Base-by-base conservation (phyloP, 2,888 invertebrate genomes). In the Tupiocoris notatus region DNA sequence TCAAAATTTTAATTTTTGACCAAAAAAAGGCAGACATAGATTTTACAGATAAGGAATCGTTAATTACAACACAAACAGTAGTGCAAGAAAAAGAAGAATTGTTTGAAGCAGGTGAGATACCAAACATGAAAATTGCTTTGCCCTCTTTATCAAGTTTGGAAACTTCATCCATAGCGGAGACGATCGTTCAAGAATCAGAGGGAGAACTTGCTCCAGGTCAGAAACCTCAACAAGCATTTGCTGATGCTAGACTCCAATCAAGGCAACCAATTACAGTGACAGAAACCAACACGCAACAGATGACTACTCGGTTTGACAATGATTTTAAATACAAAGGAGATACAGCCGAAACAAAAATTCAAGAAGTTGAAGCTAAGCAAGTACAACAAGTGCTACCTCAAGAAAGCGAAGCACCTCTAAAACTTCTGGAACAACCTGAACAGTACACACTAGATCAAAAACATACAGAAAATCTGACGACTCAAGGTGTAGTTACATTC, bases 141-240 rank as follows among this genome's bases (percentile, higher is more conserved):
- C 81, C 83, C 1, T 82, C 82, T 1, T 84, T 91, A 79, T 85
- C 86, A 64, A 85, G 87, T 65, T 83, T 91, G 71, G 88, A 89
- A 82, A 84, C 86, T 61, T 88, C 88, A 80, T 88, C 88, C 81
- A 82, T 86, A 24, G 86, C 87, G 6, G 86, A 88, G 80, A 86
- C 89, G 0, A 82, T 88, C n/a, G 82, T 89, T 7, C 89, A 91
- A 83, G 92, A 92, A 84, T 87, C 88, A 59, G 91, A 91, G 85
- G 86, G 86, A 63, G 84, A 86, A 63, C 86, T 91, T 23, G 81
- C 84, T 16, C 82, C 86, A 17, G 86, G 85, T 75, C 85, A 86
- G 65, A 86, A 86, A 71, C 88, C 88, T 78, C 84, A 85, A 17
- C 82, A 83, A 75, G 87, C 85, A 21, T 83, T 84, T 63, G 91